These are phyloP conservation scores for Dyspetes luteomarginatus DNA, from an alignment of 2,888 invertebrate species.

Conservation along the genomic window DNA sequence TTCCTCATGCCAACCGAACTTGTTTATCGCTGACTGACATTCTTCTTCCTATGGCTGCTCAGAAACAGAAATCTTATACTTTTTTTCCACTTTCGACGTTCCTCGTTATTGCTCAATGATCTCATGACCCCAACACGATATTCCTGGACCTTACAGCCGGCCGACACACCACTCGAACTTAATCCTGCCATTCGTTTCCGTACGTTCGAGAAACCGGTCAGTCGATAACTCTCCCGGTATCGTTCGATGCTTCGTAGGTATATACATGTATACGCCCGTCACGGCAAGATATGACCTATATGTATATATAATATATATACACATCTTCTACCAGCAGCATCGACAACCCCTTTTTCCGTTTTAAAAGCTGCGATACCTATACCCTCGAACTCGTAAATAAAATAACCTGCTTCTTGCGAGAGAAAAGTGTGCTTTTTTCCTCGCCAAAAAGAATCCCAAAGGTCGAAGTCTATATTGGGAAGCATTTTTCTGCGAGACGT, in stretches of 20 bases:
- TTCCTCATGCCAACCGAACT: not conserved
- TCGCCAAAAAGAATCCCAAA: too few relatives aligned
- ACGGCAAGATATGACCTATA: constrained; percentile 32
- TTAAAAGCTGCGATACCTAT: constrained; percentile 32
- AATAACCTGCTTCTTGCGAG: constrained; percentile 40
- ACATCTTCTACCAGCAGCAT: constrained; percentile 34
- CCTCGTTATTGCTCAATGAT: constrained; percentile 61
- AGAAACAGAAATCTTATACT: constrained; percentile 28
- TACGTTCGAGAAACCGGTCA: constrained; percentile 67
- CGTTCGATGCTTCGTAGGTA: constrained; percentile 39
- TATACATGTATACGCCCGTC: not conserved
- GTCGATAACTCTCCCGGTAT: constrained; percentile 64
- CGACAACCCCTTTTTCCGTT: constrained; percentile 35
- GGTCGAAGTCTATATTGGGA: too few relatives aligned
- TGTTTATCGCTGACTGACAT: not conserved
- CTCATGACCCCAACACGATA: constrained; percentile 59
- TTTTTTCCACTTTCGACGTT: constrained; percentile 48
- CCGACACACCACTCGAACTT: constrained; percentile 62
- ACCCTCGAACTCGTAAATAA: constrained; percentile 43
- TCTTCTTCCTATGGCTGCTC: constrained; percentile 1
- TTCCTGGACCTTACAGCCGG: constrained; percentile 56
- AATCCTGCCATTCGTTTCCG: constrained; percentile 71
- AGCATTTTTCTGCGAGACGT: too few relatives aligned
- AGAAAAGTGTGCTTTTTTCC: constrained; percentile 9
- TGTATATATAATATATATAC: not conserved